Percentiles rank a stretch among this genome's conserved stretches.
Evolutionary conservation across 2,888 invertebrate genomes (phyloP).

Genomic region (Xestia xanthographa): DNA sequence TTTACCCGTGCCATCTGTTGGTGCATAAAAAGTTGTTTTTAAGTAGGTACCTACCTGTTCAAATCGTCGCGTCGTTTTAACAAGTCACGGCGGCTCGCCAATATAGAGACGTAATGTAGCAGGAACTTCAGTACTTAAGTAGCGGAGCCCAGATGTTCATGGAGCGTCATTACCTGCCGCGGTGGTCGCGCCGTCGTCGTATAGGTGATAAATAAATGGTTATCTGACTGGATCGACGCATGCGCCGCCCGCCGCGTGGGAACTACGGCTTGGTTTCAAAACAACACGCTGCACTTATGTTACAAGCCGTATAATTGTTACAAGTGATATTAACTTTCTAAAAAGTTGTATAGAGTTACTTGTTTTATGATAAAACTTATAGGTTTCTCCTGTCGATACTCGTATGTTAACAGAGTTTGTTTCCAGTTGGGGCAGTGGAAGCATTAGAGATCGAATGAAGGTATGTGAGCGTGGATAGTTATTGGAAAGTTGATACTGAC

Average conservation of each 20-base stretch:
- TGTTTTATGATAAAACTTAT: slow-evolving; percentile 64
- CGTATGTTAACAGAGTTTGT: slow-evolving; percentile 29
- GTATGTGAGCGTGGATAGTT: slow-evolving; percentile 10
- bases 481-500: slow-evolving; percentile 33
- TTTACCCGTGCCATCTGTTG: slow-evolving; percentile 44
- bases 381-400: slow-evolving; percentile 53
- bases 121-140: slow-evolving; percentile 46
- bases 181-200: slow-evolving; percentile 69
- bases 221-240: slow-evolving; percentile 76
- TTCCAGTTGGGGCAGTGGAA: slow-evolving; percentile 18
- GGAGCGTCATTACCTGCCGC: slow-evolving; percentile 61
- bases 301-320: slow-evolving; percentile 69
- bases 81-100: slow-evolving; percentile 31
- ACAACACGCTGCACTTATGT: slow-evolving; percentile 64
- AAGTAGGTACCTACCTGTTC: slow-evolving; percentile 44
- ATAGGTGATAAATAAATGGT: slow-evolving; percentile 80
- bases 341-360: slow-evolving; percentile 64
- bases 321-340: slow-evolving; percentile 69
- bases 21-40: slow-evolving; percentile 50
- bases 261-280: slow-evolving; percentile 71
- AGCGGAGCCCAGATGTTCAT: slow-evolving; percentile 60
- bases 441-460: slow-evolving; percentile 19
- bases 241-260: slow-evolving; percentile 73
- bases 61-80: slow-evolving; percentile 39
- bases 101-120: slow-evolving; percentile 50